Percentiles rank a stretch among this genome's conserved stretches.
These are phyloP conservation scores for Brachyistius frenatus DNA, from an alignment of 2,113 vertebrate genomes.

Conservation along the genomic window DNA sequence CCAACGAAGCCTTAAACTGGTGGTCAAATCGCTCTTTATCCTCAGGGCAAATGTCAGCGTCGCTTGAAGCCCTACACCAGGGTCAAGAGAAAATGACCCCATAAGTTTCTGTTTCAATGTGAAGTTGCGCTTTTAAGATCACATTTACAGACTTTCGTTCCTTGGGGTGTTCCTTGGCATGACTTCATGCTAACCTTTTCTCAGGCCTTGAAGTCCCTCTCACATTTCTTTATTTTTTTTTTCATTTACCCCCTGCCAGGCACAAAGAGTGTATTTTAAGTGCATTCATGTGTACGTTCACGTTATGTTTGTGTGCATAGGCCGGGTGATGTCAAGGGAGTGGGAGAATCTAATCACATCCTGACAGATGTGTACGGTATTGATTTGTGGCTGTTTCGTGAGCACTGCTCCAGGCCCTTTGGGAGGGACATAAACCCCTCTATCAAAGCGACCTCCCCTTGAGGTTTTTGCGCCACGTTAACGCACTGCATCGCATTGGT, in stretches of 20 bases:
- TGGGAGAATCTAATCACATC: slow-evolving; percentile 69
- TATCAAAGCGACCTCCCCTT: slow-evolving; percentile 66
- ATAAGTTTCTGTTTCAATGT: slow-evolving; percentile 23
- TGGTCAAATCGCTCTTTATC: slow-evolving; percentile 32
- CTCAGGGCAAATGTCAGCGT: slow-evolving; percentile 38
- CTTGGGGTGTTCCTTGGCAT: slow-evolving; percentile 24
- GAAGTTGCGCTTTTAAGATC: slow-evolving; percentile 31
- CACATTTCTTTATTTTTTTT: slow-evolving; percentile 34
- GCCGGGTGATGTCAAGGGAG: slow-evolving; percentile 40
- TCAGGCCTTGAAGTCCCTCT: slow-evolving; percentile 56
- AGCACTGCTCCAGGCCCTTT: slow-evolving; percentile 44
- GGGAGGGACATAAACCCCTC: slow-evolving; percentile 61
- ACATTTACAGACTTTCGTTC: slow-evolving; percentile 10
- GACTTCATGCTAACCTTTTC: slow-evolving; percentile 43
- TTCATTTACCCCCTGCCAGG: slow-evolving; percentile 18
- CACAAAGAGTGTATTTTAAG: slow-evolving; percentile 14
- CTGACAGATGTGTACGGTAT: slow-evolving; percentile 73
- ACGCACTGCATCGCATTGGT: slow-evolving; percentile 6
- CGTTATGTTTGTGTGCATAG: slow-evolving; percentile 15
- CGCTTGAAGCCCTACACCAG: slow-evolving; percentile 11
- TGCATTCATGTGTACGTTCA: slow-evolving; percentile 7
- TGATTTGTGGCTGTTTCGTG: slow-evolving; percentile 69
- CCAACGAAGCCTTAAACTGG: slow-evolving; percentile 30
- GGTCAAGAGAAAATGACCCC: not conserved
- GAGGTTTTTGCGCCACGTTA: slow-evolving; percentile 30